Percentiles rank a stretch among this genome's conserved stretches.
Evolutionary conservation across 2,888 invertebrate species (phyloP).

Genomic region (Ecdyonurus torrentis): DNA sequence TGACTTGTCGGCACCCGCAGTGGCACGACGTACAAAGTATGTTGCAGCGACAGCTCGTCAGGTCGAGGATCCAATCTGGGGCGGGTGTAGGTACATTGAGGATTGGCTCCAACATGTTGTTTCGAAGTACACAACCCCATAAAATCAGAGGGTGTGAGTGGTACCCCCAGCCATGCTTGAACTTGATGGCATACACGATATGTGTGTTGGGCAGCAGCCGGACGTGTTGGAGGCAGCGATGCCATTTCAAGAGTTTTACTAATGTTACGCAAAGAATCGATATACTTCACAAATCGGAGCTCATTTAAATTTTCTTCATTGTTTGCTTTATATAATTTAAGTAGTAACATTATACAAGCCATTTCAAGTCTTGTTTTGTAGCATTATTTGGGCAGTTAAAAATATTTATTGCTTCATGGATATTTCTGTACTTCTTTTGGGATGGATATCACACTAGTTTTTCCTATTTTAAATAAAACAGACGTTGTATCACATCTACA

Average conservation of each 20-base stretch:
- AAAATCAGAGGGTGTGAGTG: background rate
- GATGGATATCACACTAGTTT: background rate
- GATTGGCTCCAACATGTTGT: constrained; percentile 13
- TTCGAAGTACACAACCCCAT: constrained; percentile 17
- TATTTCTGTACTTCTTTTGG: background rate
- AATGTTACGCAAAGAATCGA: constrained; percentile 17
- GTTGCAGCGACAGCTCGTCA: constrained; percentile 17
- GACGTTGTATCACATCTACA: background rate
- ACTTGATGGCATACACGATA: constrained; percentile 9
- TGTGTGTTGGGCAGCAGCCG: constrained; percentile 7
- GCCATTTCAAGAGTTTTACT: constrained; percentile 13
- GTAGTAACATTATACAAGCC: constrained; percentile 18
- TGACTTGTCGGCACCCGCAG: constrained; percentile 18
- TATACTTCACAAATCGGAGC: no score
- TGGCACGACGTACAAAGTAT: constrained; percentile 13
- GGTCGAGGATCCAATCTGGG: constrained; percentile 18
- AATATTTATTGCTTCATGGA: constrained; percentile 9
- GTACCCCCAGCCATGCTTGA: background rate
- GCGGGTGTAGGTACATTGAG: constrained; percentile 14
- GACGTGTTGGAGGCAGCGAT: constrained; percentile 8
- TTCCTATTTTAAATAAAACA: background rate
- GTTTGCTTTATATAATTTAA: constrained; percentile 18
- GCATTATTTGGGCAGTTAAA: constrained; percentile 15
- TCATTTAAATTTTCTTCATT: no score
- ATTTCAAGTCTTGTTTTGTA: constrained; percentile 14